Conservation (phyloP, 2,113 vertebrate species). For the Leptocoma aspasia region DNA sequence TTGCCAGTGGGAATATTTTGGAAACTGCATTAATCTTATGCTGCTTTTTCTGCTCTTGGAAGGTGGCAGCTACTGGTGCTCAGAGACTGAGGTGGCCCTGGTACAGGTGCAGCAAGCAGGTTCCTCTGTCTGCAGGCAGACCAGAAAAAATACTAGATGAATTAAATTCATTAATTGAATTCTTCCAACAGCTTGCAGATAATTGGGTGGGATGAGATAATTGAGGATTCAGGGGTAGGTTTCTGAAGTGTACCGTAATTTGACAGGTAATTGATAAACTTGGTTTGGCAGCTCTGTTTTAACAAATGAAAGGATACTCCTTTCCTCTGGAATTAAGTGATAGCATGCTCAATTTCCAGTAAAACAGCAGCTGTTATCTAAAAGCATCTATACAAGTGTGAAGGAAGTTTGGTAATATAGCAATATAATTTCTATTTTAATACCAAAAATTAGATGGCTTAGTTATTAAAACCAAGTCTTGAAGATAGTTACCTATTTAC, state of each 20-base stretch:
- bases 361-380: background rate
- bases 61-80: background rate
- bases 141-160: background rate
- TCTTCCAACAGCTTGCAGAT: background rate
- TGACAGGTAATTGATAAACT: background rate
- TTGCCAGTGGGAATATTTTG: background rate
- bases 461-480: background rate
- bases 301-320: background rate
- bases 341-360: background rate
- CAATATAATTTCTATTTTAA: background rate
- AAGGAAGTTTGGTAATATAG: background rate
- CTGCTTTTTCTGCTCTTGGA: background rate
- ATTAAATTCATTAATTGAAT: background rate
- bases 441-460: background rate
- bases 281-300: background rate
- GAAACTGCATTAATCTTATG: background rate
- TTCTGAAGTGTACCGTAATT: background rate
- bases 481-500: background rate
- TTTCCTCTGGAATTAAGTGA: background rate
- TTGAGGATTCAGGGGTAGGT: background rate
- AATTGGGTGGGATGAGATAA: background rate
- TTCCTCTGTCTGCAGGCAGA: background rate
- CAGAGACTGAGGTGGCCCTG: background rate
- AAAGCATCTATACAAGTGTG: background rate
- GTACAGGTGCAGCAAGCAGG: background rate